Base-by-base conservation (phyloP, 1,140 invertebrate species). In the Caenorhabditis inopinata region DNA sequence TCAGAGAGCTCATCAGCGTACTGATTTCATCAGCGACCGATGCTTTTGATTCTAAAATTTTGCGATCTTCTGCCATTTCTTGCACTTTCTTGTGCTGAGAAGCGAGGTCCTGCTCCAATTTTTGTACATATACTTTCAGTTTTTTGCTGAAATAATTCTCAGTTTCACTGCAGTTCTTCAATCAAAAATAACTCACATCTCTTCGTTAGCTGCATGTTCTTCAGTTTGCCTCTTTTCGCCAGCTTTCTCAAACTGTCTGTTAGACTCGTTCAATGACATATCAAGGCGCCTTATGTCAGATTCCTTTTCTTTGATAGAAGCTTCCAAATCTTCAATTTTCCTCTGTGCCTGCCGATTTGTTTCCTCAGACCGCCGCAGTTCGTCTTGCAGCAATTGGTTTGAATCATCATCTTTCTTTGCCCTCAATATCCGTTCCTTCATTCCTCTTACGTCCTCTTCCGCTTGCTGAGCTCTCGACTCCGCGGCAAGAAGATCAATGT, bases 11-110 rank as follows among this genome's bases (percentile, higher is more conserved):
- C 32, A 53, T 79, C 58, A 79, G 27, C 16, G 78, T 79, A n/a
- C 42, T 74, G 25, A 79, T 51, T 79, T 79, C 78, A 21, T 79
- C 78, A 3, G 78, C 78, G 1, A 79, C 78, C 1, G 78, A 68
- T 5, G 62, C 53, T 74, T 74, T 47, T 21, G 73, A 48, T 16
- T 46, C 42, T 6, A 47, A 25, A 74, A 74, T 27, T 32, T 74
- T 29, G 2, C 42, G 21, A 14, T 74, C 25, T 74, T 74, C 42
- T 21, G n/a, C 27, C 21, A 74, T 45, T 46, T 35, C 73, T 27
- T 25, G 25, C 3, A 74, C 42, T 29, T 27, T 14, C 16, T 74
- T 74, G 35, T 47, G 25, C 23, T 74, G 42, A 25, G 18, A 5
- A 32, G 29, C 53, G 11, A 74, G 25, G 21, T 74, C 46, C 23